phyloP scores from a whole-genome alignment of 2,888 invertebrate species.

The Venusia cambrica region DNA sequence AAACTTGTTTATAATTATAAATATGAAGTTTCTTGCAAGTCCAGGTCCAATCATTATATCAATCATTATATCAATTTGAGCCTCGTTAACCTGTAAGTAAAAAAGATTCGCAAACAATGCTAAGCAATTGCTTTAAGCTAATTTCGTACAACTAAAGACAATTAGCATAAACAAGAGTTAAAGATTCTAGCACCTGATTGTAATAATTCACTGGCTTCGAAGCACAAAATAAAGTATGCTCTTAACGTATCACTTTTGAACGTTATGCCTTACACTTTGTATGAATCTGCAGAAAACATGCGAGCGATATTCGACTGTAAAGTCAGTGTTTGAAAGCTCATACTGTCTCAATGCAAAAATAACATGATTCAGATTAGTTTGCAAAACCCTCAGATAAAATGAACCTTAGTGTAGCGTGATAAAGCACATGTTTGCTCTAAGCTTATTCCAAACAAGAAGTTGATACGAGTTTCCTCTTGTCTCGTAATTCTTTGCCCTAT shows the following conservation, averaged over 20 bases:
- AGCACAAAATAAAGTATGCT: slow-evolving; percentile 20
- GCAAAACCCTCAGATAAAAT: neutral
- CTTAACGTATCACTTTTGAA: neutral
- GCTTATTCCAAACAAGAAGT: neutral
- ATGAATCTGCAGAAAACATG: neutral
- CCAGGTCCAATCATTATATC: too few species aligned
- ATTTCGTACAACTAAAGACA: slow-evolving; percentile 14
- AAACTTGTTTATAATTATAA: too few species aligned
- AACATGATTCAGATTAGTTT: too few species aligned
- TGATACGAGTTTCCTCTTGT: slow-evolving; percentile 28
- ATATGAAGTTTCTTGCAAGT: too few species aligned
- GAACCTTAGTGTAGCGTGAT: too few species aligned
- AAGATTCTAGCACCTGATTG: slow-evolving; percentile 42
- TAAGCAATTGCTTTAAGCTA: slow-evolving; percentile 7
- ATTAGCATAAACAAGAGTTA: slow-evolving; percentile 25
- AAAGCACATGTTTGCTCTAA: slow-evolving; percentile 2
- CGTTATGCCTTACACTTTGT: neutral
- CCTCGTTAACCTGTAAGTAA: neutral
- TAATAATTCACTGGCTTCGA: slow-evolving; percentile 45
- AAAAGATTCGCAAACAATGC: slow-evolving; percentile 8
- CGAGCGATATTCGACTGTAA: too few species aligned
- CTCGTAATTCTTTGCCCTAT: slow-evolving; percentile 52
- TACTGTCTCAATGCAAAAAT: too few species aligned
- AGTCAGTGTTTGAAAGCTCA: too few species aligned
- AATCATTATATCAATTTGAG: neutral